Conservation (phyloP, 2,888 invertebrate genomes). For the Agrotis ipsilon region DNA sequence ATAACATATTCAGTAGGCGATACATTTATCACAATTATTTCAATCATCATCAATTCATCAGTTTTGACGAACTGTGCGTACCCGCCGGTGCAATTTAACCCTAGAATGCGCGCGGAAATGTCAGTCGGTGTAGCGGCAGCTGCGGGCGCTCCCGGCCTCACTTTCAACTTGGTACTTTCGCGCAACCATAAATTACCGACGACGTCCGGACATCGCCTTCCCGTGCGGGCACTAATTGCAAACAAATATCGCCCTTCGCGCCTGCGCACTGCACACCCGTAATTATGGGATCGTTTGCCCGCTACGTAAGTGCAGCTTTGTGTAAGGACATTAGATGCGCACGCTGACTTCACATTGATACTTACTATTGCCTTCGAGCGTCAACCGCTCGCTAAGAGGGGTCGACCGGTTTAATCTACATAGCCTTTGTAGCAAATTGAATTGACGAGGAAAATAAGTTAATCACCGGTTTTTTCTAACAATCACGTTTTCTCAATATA, state of each 20-base stretch:
- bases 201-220: slow-evolving; percentile 78
- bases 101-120: slow-evolving; percentile 80
- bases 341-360: slow-evolving; percentile 64
- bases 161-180: slow-evolving; percentile 65
- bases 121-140: slow-evolving; percentile 78
- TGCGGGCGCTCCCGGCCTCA: slow-evolving; percentile 74
- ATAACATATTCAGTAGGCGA: slow-evolving; percentile 5
- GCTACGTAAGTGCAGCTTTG: slow-evolving; percentile 74
- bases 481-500: slow-evolving; percentile 46
- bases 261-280: slow-evolving; percentile 73
- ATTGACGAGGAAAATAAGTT: slow-evolving; percentile 50
- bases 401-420: slow-evolving; percentile 65
- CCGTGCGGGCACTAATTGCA: slow-evolving; percentile 84
- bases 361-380: slow-evolving; percentile 67
- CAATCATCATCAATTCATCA: slow-evolving; percentile 59
- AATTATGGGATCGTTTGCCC: slow-evolving; percentile 77
- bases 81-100: slow-evolving; percentile 70
- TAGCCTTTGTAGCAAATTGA: slow-evolving; percentile 60
- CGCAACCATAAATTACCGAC: slow-evolving; percentile 82
- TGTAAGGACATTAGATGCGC: slow-evolving; percentile 72
- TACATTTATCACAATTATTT: slow-evolving; percentile 46
- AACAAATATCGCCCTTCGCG: slow-evolving; percentile 85
- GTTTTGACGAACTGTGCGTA: slow-evolving; percentile 51
- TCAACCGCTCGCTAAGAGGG: slow-evolving; percentile 70
- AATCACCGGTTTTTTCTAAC: slow-evolving; percentile 42